Conservation (phyloP, 2,113 vertebrate genomes). For the Xiphophorus couchianus region DNA sequence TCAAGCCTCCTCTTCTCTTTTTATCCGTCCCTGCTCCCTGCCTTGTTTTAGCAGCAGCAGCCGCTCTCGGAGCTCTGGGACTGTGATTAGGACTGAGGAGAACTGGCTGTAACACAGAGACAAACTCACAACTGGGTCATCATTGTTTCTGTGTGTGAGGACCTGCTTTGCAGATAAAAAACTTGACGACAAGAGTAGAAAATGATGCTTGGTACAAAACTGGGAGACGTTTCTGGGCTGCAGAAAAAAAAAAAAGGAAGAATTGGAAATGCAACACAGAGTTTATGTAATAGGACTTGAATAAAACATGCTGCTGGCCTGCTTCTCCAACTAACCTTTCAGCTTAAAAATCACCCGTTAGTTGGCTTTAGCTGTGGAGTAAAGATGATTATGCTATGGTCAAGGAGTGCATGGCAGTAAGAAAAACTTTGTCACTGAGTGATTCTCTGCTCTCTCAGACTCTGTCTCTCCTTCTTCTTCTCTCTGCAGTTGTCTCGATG, state of each 20-base stretch:
- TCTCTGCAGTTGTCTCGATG: conserved; percentile 34
- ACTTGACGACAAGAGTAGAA: conserved; percentile 65
- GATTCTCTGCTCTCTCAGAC: conserved; percentile 31
- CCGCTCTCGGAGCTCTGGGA: conserved; percentile 64
- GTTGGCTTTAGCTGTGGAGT: conserved; percentile 2
- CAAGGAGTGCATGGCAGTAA: not conserved
- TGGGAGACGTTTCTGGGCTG: conserved; percentile 71
- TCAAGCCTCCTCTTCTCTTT: conserved; percentile 43
- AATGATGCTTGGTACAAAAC: conserved; percentile 53
- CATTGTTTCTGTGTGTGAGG: conserved; percentile 74
- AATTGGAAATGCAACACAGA: conserved; percentile 48
- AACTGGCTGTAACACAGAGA: conserved; percentile 75
- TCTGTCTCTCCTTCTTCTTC: conserved; percentile 37
- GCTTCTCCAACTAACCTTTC: conserved; percentile 52
- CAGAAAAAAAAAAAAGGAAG: conserved; percentile 49
- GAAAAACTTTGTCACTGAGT: conserved; percentile 59
- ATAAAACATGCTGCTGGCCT: conserved; percentile 70
- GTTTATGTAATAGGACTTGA: conserved; percentile 70
- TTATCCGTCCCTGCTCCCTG: conserved; percentile 36
- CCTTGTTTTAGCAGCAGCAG: conserved; percentile 56
- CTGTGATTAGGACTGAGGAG: conserved; percentile 77
- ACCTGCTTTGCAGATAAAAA: conserved; percentile 73
- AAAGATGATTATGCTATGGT: not conserved
- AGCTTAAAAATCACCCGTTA: conserved; percentile 31
- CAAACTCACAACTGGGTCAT: conserved; percentile 79